Evolutionary conservation across 2,797 vertebrate species (phyloP), one percentile per base, ranked within the genome.

Genomic region (Sebastiscus tertius): DNA sequence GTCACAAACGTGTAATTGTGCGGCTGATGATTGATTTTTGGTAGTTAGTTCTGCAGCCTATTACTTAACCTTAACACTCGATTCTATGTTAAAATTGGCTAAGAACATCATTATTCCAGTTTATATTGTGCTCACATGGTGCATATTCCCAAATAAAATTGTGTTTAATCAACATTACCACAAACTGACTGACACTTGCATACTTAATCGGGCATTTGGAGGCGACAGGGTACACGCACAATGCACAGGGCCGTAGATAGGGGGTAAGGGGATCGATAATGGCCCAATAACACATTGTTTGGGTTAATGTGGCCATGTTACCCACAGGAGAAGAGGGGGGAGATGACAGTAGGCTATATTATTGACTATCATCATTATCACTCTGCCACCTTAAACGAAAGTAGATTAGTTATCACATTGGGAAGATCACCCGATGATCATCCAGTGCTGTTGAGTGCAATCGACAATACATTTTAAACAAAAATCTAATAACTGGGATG

Each of bases 1-100:
- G 77, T 74, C 79, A 77, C 59, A 64, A 68, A 84, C 2, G 31
- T 73, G 69, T 74, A 59, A 90, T 82, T 82, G 62, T 59, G 55
- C 10, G 2, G 46, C 26, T 74, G 14, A 42, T 59, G 46, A 67
- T 34, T 60, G 3, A n/a, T 59, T 49, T 46, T 54, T 39, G 7
- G 14, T 46, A 22, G 20, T 24, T 31, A 26, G 29, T 39, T 11
- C 8, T 31, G 20, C 18, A 29, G 42, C 42, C 34, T 33, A 18
- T 62, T 26, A 49, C 2, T 56, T 61, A 34, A 69, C 36, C 22
- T 31, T 34, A 55, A 67, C 8, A 20, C 52, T 46, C 16, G 20
- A 52, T 52, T 10, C 14, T n/a, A 4, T 52, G 20, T 49, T 49
- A 20, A 49, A 49, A 49, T 49, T 49, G 3, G 46, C 13, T n/a